A percentile compares a stretch with the other conserved stretches of the same genome.
Conservation (phyloP, 2,797 vertebrate genomes). For the Rhinogobio ventralis region DNA sequence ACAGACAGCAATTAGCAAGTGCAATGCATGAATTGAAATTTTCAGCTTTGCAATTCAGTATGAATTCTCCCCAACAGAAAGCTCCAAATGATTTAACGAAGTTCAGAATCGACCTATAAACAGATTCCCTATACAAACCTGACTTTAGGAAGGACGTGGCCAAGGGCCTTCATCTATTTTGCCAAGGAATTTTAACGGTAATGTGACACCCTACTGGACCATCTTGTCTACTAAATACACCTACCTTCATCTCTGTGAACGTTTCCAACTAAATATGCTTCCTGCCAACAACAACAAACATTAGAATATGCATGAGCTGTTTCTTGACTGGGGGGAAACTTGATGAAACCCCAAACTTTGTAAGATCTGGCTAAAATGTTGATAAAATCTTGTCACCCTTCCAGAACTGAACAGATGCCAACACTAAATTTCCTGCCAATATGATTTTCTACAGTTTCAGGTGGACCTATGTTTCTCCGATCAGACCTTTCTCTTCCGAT, state of each 20-base stretch:
- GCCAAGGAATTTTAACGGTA: background rate
- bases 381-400: slow-evolving; percentile 36
- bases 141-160: background rate
- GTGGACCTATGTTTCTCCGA: slow-evolving; percentile 7
- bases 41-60: background rate
- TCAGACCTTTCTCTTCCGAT: slow-evolving; percentile 1
- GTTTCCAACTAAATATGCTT: background rate
- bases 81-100: background rate
- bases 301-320: slow-evolving; percentile 7
- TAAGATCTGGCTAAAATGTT: slow-evolving; percentile 15
- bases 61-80: background rate
- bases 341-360: slow-evolving; percentile 39
- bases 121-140: background rate
- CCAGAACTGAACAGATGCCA: slow-evolving; percentile 41
- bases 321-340: slow-evolving; percentile 10
- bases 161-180: background rate
- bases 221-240: slow-evolving; percentile 18
- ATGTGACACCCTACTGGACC: background rate
- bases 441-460: slow-evolving; percentile 27
- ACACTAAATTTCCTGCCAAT: slow-evolving; percentile 12
- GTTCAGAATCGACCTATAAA: background rate
- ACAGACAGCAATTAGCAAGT: slow-evolving; percentile 37
- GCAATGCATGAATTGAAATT: background rate
- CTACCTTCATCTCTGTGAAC: slow-evolving; percentile 20
- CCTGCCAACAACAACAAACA: slow-evolving; percentile 36